Evolutionary conservation across 2,888 invertebrate genomes (phyloP).

Genomic region (Platyscelio sp.): DNA sequence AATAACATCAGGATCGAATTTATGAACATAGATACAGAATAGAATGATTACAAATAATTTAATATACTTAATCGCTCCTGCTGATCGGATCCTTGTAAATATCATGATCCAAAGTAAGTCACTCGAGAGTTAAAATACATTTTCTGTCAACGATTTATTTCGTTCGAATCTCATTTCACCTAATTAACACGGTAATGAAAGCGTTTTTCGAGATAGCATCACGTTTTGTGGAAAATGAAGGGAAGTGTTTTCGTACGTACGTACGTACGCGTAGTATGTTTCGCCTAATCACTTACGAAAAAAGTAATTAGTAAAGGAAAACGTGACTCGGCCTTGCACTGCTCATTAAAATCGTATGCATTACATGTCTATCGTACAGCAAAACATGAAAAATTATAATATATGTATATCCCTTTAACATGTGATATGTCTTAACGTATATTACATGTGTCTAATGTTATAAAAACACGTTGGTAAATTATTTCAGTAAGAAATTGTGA

Average conservation of each 20-base stretch:
- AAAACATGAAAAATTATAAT: conserved; percentile 6
- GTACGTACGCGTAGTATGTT: conserved; percentile 10
- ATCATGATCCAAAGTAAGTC: not conserved
- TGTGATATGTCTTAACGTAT: too few relatives aligned
- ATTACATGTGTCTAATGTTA: too few relatives aligned
- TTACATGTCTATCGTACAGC: conserved; percentile 17
- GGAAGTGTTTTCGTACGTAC: conserved; percentile 26
- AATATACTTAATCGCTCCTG: too few relatives aligned
- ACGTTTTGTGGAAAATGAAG: conserved; percentile 26
- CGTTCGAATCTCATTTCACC: conserved; percentile 23
- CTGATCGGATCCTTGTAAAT: not conserved
- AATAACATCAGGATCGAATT: too few relatives aligned
- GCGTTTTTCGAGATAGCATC: conserved; percentile 22
- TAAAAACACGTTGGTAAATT: too few relatives aligned
- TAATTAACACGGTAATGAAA: conserved; percentile 40
- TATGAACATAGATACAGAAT: too few relatives aligned
- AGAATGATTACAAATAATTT: too few relatives aligned
- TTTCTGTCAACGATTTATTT: conserved; percentile 31
- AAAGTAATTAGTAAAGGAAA: conserved; percentile 46
- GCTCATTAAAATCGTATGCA: conserved; percentile 35
- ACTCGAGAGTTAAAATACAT: not conserved
- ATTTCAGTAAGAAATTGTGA: too few relatives aligned
- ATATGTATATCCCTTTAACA: not conserved
- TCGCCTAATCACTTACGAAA: conserved; percentile 55
- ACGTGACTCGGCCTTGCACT: conserved; percentile 21